A percentile compares a stretch with the other conserved stretches of the same genome.
Evolutionary conservation across 2,888 invertebrate genomes (phyloP).

Genomic region (Gnatocerus cornutus): DNA sequence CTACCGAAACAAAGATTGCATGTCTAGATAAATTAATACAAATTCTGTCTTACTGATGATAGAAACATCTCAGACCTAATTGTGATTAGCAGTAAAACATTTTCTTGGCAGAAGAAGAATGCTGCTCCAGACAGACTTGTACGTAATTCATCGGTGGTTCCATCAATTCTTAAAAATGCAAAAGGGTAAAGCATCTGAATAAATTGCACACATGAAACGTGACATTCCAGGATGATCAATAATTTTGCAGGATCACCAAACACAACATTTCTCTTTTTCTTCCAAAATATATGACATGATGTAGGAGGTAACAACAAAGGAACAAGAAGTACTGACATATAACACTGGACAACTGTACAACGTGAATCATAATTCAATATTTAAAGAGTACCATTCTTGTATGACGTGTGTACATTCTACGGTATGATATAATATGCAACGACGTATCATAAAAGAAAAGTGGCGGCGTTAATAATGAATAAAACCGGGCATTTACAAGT

Average conservation of each 20-base stretch:
- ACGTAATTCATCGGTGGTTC: slow-evolving; percentile 29
- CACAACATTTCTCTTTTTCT: slow-evolving; percentile 43
- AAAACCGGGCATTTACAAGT: slow-evolving; percentile 43
- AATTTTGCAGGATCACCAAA: slow-evolving; percentile 51
- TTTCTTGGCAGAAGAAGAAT: slow-evolving; percentile 7
- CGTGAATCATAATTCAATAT: slow-evolving; percentile 57
- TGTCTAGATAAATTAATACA: too few species aligned
- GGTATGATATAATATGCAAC: slow-evolving; percentile 47
- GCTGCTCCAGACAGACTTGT: slow-evolving; percentile 2
- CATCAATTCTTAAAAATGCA: slow-evolving; percentile 42
- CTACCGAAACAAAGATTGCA: too few species aligned
- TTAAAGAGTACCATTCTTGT: slow-evolving; percentile 52
- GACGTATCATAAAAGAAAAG: slow-evolving; percentile 43
- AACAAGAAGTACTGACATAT: slow-evolving; percentile 50
- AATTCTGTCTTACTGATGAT: too few species aligned
- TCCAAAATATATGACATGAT: slow-evolving; percentile 49
- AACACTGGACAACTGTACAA: slow-evolving; percentile 51
- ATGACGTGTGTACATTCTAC: slow-evolving; percentile 52
- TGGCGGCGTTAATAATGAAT: slow-evolving; percentile 41
- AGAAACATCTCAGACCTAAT: too few species aligned
- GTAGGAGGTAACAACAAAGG: slow-evolving; percentile 47
- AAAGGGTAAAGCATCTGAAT: slow-evolving; percentile 49
- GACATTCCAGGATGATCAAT: slow-evolving; percentile 51
- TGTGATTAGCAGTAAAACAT: too few species aligned
- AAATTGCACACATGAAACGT: slow-evolving; percentile 52